Base-by-base conservation (phyloP, 2,888 invertebrate species). In the Mimachlamys varia region DNA sequence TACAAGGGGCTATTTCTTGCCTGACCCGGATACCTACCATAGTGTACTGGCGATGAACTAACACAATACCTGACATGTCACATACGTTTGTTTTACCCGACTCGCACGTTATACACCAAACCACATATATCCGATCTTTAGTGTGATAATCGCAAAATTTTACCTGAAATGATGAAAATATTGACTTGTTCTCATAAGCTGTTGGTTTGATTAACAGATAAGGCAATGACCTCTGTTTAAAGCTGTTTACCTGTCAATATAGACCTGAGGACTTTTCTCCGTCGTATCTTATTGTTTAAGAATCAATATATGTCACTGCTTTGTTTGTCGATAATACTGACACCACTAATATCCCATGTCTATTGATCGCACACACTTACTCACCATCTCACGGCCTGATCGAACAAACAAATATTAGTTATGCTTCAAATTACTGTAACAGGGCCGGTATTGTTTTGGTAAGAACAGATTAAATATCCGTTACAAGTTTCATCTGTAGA, bases 1-100 rank as follows among this genome's bases (percentile, higher is more conserved):
- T 76, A 76, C 76, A 76, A 76, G 76, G 76, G 33, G 2, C 15
- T 12, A 27, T 76, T 76, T 58, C n/a, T 58, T n/a, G n/a, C 22
- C 58, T 13, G 33, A 76, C 33, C 76, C 76, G 76, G 76, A 76
- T 0, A 58, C 58, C 58, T 58, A 58, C 33, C 10, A 22, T 76
- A 10, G 76, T 76, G 76, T 76, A 76, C 76, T 76, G 27, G 76
- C 76, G 27, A 76, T 76, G 76, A 76, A 76, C 76, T 76, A 33
- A 33, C 76, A 10, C 15, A 0, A 7, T 76, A 33, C 12, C 27
- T 76, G 76, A 3, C 76, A 76, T 76, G 76, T 76, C 33, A 33
- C 76, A 76, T 33, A 33, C 33, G 27, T 33, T 76, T 76, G 76
- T 76, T 76, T 76, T 76, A 33, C 76, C 76, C 33, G 76, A 44